These are phyloP conservation scores for Nannoperca obscura DNA, from an alignment of 2,797 vertebrate genomes.

Conservation along the genomic window DNA sequence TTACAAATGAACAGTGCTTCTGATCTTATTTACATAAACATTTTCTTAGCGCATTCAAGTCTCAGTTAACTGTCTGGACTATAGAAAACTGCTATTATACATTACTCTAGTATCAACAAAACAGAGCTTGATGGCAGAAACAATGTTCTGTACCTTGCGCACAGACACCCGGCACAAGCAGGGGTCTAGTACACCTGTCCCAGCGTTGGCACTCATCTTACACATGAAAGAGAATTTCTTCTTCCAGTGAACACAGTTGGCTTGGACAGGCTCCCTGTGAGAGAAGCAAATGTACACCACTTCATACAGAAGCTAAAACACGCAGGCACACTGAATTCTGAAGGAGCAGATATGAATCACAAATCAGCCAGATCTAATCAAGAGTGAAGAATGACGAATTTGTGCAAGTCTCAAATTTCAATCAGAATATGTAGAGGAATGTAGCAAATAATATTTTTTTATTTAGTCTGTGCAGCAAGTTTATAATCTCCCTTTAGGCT, in stretches of 20 bases:
- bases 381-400: not conserved
- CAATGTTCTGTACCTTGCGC: conserved; percentile 87
- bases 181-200: conserved; percentile 92
- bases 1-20: conserved; percentile 44
- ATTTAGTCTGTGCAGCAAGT: not conserved
- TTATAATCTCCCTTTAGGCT: not conserved
- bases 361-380: not conserved
- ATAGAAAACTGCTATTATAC: not conserved
- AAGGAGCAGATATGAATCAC: not conserved
- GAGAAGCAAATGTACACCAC: conserved; percentile 21
- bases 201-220: conserved; percentile 94
- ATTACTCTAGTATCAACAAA: conserved; percentile 23
- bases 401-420: not conserved
- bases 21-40: not conserved
- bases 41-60: conserved; percentile 10
- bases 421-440: not conserved
- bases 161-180: conserved; percentile 95
- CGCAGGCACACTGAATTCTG: not conserved
- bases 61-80: not conserved
- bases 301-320: conserved; percentile 12
- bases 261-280: conserved; percentile 92
- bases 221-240: conserved; percentile 93
- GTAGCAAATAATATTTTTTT: not conserved
- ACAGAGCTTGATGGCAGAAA: conserved; percentile 4
- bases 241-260: conserved; percentile 94